phyloP scores from a whole-genome alignment of 2,113 vertebrate species.

The Saccopteryx bilineata region DNA sequence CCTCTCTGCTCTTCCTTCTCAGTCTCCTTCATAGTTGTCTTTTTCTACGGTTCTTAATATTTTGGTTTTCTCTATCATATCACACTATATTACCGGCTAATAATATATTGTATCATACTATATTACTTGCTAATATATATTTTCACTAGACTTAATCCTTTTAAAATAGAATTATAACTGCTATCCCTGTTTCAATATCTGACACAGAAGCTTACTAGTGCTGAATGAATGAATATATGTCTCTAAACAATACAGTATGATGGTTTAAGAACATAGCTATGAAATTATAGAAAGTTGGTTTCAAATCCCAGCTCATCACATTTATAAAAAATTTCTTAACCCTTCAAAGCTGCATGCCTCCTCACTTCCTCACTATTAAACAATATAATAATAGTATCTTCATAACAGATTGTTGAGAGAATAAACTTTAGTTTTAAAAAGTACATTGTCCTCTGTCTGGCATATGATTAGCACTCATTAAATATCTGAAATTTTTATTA shows the following conservation, averaged over 20 bases:
- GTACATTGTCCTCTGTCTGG: background rate
- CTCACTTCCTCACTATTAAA: conserved; percentile 26
- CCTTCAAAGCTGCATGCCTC: background rate
- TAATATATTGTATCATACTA: background rate
- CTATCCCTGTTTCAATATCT: conserved; percentile 33
- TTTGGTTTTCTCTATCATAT: conserved; percentile 21
- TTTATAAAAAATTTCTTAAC: conserved; percentile 38
- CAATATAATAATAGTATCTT: background rate
- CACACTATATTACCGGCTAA: background rate
- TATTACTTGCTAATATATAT: background rate
- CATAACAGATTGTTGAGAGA: background rate
- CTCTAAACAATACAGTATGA: background rate
- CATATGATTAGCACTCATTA: background rate
- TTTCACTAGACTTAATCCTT: conserved; percentile 7
- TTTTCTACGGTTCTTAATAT: background rate
- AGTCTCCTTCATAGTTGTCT: conserved; percentile 10
- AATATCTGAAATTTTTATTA: conserved; percentile 56
- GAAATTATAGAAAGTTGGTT: conserved; percentile 45
- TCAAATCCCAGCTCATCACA: conserved; percentile 29
- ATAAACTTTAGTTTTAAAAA: conserved; percentile 29
- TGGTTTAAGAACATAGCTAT: conserved; percentile 60
- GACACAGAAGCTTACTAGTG: conserved; percentile 8
- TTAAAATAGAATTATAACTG: conserved; percentile 49
- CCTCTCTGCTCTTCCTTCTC: background rate
- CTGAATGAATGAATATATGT: background rate